Evolutionary conservation across 2,888 invertebrate genomes (phyloP).

Genomic region (Hemicrepidius hirtus): DNA sequence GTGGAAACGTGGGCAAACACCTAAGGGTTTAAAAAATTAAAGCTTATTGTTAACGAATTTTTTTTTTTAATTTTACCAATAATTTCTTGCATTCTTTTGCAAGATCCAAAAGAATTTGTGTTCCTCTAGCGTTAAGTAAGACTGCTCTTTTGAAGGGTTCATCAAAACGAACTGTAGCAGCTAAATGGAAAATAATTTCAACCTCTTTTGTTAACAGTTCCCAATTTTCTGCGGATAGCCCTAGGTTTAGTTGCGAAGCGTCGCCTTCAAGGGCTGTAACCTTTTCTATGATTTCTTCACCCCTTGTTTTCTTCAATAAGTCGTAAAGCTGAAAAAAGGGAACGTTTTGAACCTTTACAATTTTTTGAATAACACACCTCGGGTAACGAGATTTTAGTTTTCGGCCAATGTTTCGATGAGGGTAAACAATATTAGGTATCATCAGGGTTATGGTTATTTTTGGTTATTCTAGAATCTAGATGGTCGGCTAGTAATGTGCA

Average conservation of each 20-base stretch:
- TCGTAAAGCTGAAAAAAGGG: constrained; percentile 19
- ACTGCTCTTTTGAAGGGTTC: constrained; percentile 93
- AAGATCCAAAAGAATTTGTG: constrained; percentile 88
- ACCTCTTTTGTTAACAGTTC: constrained; percentile 79
- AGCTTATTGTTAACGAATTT: background rate
- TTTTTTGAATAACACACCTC: no score
- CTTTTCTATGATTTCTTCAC: constrained; percentile 78
- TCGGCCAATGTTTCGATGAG: no score
- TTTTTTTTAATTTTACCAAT: constrained; percentile 72
- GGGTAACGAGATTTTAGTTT: no score
- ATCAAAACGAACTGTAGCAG: constrained; percentile 88
- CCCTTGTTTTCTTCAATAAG: constrained; percentile 78
- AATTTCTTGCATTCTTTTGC: constrained; percentile 86
- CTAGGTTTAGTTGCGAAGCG: constrained; percentile 73
- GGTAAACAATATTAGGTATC: no score
- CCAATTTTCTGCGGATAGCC: constrained; percentile 80
- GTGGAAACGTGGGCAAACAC: constrained; percentile 89
- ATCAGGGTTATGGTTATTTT: no score
- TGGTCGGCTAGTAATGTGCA: no score
- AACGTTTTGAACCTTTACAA: no score
- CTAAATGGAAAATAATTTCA: constrained; percentile 89
- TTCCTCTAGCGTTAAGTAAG: constrained; percentile 93
- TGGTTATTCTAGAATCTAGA: no score
- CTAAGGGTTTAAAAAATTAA: constrained; percentile 64
- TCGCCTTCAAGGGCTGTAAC: constrained; percentile 55